A percentile compares a stretch with the other conserved stretches of the same genome.
Evolutionary conservation across 1,140 invertebrate genomes (phyloP).

Genomic region (Brachionus manjavacas): DNA sequence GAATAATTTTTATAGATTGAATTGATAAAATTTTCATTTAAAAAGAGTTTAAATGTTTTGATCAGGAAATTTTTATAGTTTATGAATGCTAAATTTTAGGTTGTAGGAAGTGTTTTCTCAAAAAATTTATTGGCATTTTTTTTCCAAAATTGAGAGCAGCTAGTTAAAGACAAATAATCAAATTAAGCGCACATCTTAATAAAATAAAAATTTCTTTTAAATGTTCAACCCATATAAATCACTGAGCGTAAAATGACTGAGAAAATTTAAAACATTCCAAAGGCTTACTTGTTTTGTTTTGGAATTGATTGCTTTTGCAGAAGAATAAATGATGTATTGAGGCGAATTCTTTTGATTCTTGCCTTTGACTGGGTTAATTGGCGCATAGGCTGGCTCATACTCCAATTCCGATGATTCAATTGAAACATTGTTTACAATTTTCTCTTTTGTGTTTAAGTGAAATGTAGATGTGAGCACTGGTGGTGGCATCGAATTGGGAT

Average conservation of each 20-base stretch:
- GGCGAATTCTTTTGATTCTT: not conserved
- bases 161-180: too few species aligned
- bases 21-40: too few species aligned
- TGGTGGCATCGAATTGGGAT: slow-evolving; percentile 12
- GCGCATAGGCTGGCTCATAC: slow-evolving; percentile 19
- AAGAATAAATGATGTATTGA: slow-evolving; percentile 5
- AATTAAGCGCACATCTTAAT: too few species aligned
- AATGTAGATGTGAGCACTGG: slow-evolving; percentile 25
- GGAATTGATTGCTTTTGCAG: not conserved
- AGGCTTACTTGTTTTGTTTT: slow-evolving; percentile 1
- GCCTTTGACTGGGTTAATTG: not conserved
- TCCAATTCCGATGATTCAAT: slow-evolving; percentile 26
- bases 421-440: slow-evolving; percentile 8
- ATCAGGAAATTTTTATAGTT: too few species aligned
- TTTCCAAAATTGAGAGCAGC: too few species aligned
- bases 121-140: too few species aligned
- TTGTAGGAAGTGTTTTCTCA: too few species aligned
- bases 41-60: too few species aligned
- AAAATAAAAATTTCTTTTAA: too few species aligned
- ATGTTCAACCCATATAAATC: too few species aligned
- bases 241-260: not conserved
- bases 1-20: too few species aligned
- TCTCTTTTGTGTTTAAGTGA: not conserved
- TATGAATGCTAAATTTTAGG: too few species aligned
- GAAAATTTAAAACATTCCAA: not conserved